Base-by-base conservation (phyloP, 2,888 invertebrate species). In the Empis stercorea region DNA sequence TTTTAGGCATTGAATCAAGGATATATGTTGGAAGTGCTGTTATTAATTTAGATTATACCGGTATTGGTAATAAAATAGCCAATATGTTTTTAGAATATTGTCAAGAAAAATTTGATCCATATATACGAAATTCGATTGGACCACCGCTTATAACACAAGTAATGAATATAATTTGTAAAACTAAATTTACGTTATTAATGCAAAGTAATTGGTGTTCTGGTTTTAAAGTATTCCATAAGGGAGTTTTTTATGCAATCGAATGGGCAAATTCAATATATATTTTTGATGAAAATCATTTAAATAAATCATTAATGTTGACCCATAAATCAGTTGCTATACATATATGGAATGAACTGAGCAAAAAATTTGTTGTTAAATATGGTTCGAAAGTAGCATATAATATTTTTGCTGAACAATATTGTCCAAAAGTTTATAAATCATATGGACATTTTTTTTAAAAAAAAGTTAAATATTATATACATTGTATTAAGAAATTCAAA, bases 211-310 rank as follows among this genome's bases (percentile, higher is more conserved):
- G 72, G 20, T 83, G 82, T 54, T 53, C 58, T 51, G 78, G 80
- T 4, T 81, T 85, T 56, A 73, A 69, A 48, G 78, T 86, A 0
- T 79, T 74, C 54, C 74, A 79, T 0, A 74, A 76, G 1, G 71
- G 74, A 13, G 69, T 73, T 11, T 84, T 86, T 60, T 85, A 84
- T 62, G 80, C 83, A 1, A 70, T 85, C 20, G 72, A 56, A 30
- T 84, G 79, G 73, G 61, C 63, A 48, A 62, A 76, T 10, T 82
- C 80, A 76, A 62, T 61, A 2, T 61, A 73, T 51, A 84, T 80
- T 60, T 84, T 84, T 57, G 57, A 61, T 11, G 60, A 64, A 1
- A 46, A 57, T 4, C 60, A 68, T 11, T 55, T 68, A 0, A 64
- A 76, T 48, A 62, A 56, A 39, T 61, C 64, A 1, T 45, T 65